Percentiles rank a stretch among this genome's conserved stretches.
Conservation (phyloP, 2,113 vertebrate genomes). For the Acrocephalus arundinaceus region DNA sequence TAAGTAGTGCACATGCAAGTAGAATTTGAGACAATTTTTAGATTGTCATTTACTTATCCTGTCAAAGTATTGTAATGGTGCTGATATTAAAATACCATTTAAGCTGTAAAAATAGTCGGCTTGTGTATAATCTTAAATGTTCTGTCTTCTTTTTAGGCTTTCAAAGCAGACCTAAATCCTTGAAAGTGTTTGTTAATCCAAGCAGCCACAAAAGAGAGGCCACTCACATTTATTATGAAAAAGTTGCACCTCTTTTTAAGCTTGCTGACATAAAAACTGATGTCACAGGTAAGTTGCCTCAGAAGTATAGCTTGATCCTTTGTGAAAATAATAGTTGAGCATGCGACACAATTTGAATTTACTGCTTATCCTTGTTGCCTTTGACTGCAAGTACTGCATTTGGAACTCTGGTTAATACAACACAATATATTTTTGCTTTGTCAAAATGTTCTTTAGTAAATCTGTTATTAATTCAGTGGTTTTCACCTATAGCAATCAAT, state of each 20-base stretch:
- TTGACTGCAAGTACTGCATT: not conserved
- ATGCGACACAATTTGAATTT: not conserved
- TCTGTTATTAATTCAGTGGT: not conserved
- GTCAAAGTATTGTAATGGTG: not conserved
- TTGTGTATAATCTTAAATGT: not conserved
- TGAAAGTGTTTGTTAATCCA: constrained; percentile 96
- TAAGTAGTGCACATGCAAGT: constrained; percentile 31
- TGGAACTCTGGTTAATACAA: not conserved
- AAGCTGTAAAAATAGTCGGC: not conserved
- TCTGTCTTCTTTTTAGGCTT: constrained; percentile 78
- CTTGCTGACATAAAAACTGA: constrained; percentile 89
- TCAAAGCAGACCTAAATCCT: constrained; percentile 82
- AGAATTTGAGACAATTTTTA: not conserved
- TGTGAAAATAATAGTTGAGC: not conserved
- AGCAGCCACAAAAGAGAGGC: constrained; percentile 91
- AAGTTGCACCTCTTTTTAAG: constrained; percentile 92
- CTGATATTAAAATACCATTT: not conserved
- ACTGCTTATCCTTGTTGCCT: not conserved
- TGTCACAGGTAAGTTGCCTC: constrained; percentile 83
- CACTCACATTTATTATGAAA: constrained; percentile 82
- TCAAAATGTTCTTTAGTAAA: not conserved
- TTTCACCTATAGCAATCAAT: not conserved
- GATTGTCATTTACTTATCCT: not conserved
- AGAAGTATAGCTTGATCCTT: not conserved
- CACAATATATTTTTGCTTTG: not conserved